Evolutionary conservation across 2,113 vertebrate species (phyloP).

Genomic region (Bubo scandiacus): DNA sequence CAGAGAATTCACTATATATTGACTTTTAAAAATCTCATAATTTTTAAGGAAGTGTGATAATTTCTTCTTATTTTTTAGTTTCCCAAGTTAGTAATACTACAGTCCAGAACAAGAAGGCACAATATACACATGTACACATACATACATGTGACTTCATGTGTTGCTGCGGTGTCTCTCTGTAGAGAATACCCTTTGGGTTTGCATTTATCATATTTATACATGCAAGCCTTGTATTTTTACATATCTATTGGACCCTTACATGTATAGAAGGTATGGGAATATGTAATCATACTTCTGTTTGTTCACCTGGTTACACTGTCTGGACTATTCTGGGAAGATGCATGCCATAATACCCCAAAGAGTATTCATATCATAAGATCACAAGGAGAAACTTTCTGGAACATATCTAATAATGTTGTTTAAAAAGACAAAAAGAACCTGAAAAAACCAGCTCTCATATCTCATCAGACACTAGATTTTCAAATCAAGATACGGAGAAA

Average conservation of each 20-base stretch:
- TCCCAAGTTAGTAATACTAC: background rate
- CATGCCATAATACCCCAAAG: background rate
- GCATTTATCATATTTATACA: background rate
- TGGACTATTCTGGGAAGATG: background rate
- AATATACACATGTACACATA: background rate
- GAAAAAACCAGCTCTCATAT: background rate
- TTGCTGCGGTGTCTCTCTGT: background rate
- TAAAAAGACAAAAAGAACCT: background rate
- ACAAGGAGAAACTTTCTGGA: background rate
- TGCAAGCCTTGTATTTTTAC: background rate
- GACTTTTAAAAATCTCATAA: background rate
- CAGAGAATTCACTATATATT: background rate
- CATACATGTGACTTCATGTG: background rate
- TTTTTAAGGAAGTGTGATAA: background rate
- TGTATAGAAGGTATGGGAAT: background rate
- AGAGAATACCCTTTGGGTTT: background rate
- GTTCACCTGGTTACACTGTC: background rate
- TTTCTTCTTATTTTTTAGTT: background rate
- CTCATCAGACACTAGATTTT: background rate
- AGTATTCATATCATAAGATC: background rate
- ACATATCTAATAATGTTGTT: background rate
- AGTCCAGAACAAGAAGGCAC: background rate
- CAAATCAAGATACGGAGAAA: background rate
- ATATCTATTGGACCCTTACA: background rate
- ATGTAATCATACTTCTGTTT: background rate